Conservation (phyloP, 35 echinoderm and acorn worm genomes). For the Lytechinus pictus region DNA sequence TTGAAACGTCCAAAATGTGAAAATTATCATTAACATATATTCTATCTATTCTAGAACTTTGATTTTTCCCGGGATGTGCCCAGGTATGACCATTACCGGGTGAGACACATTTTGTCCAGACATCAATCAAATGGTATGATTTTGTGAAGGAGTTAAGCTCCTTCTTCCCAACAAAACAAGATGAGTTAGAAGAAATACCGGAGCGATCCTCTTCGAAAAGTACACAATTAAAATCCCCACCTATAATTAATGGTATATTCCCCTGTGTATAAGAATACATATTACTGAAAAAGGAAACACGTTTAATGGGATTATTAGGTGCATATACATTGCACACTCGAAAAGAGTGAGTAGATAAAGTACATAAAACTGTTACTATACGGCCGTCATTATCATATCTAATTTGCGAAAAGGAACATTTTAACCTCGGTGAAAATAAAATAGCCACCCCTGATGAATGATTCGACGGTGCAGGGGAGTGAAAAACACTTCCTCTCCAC, state of each 20-base stretch:
- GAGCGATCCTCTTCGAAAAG: background rate
- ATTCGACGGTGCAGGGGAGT: background rate
- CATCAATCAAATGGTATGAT: background rate
- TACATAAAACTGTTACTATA: slow-evolving; percentile 45
- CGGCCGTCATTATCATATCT: slow-evolving; percentile 31
- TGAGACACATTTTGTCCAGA: background rate
- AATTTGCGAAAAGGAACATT: slow-evolving; percentile 46
- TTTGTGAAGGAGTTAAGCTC: slow-evolving; percentile 3
- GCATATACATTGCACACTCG: slow-evolving; percentile 66
- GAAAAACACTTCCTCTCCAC: slow-evolving; percentile 31
- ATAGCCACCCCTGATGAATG: slow-evolving; percentile 57
- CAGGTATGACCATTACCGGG: background rate
- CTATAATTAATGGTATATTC: slow-evolving; percentile 39
- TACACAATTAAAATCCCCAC: slow-evolving; percentile 63
- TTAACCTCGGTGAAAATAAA: background rate
- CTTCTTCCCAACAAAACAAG: slow-evolving; percentile 42
- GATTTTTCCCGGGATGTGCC: background rate
- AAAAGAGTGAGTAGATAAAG: slow-evolving; percentile 37
- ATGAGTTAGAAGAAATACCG: background rate
- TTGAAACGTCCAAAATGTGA: background rate
- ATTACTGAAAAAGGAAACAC: slow-evolving; percentile 22
- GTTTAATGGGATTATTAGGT: background rate
- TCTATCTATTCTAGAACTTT: background rate
- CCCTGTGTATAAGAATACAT: background rate
- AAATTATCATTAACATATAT: background rate